phyloP scores from a whole-genome alignment of 2,113 vertebrate genomes.

The Embiotoca jacksoni region DNA sequence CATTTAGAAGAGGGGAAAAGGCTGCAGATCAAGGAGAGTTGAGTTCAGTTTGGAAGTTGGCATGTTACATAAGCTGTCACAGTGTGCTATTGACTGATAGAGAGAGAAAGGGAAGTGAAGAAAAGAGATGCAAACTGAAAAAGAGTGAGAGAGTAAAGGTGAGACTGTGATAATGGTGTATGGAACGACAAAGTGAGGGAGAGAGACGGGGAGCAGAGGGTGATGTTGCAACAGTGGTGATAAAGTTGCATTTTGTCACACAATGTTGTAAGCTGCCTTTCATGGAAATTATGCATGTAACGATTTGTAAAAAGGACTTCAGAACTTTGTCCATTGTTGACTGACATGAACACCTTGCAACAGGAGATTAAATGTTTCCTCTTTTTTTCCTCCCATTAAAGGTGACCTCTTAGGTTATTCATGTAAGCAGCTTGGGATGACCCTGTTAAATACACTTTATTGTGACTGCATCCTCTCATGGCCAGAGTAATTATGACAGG shows the following conservation, averaged over 20 bases:
- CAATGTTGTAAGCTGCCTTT: conserved; percentile 2
- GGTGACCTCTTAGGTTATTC: too few species aligned
- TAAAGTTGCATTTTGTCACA: conserved; percentile 42
- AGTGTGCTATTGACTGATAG: conserved; percentile 75
- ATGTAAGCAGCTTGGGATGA: not conserved
- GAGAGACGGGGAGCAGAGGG: conserved; percentile 21
- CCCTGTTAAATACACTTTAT: not conserved
- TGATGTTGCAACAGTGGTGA: conserved; percentile 40
- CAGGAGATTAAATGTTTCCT: not conserved
- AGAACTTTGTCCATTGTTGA: not conserved
- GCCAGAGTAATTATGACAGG: too few species aligned
- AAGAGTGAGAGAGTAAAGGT: conserved; percentile 53
- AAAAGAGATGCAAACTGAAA: conserved; percentile 37
- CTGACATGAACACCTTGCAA: not conserved
- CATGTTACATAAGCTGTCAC: conserved; percentile 82
- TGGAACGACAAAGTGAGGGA: conserved; percentile 28
- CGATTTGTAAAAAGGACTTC: conserved; percentile 2
- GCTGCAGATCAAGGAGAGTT: conserved; percentile 78
- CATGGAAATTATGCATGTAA: not conserved
- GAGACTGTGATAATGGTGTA: conserved; percentile 60
- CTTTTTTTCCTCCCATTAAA: not conserved
- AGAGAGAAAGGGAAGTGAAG: conserved; percentile 24
- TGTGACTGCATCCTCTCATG: not conserved
- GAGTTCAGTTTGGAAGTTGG: conserved; percentile 79
- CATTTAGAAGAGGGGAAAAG: conserved; percentile 81